These are phyloP conservation scores for Oxyura jamaicensis DNA, from an alignment of 2,113 vertebrate genomes.

Conservation along the genomic window DNA sequence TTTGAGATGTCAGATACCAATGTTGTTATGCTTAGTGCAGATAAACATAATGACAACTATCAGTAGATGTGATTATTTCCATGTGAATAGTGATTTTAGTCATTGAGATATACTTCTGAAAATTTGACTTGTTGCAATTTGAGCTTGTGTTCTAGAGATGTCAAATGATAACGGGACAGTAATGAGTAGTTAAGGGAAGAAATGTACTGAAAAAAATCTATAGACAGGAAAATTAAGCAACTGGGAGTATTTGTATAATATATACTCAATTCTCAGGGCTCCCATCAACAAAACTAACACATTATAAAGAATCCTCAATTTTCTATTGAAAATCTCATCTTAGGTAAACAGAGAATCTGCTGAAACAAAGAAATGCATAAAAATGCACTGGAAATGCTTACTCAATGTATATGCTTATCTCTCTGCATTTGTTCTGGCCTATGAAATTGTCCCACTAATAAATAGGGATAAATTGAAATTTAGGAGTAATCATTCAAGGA, in stretches of 20 bases:
- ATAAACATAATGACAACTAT: not conserved
- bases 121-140: not conserved
- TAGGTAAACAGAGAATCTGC: not conserved
- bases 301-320: not conserved
- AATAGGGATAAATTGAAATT: conserved; percentile 10
- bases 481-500: not conserved
- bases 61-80: not conserved
- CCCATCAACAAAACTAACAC: not conserved
- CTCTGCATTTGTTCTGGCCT: not conserved
- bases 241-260: not conserved
- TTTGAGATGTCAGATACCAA: not conserved
- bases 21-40: not conserved
- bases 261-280: not conserved
- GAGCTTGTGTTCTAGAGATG: not conserved
- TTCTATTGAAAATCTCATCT: not conserved
- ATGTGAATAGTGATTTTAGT: not conserved
- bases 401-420: not conserved
- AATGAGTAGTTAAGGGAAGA: not conserved
- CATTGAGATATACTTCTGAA: not conserved
- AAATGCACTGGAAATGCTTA: not conserved
- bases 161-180: not conserved
- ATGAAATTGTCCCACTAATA: not conserved
- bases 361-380: not conserved
- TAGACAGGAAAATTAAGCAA: not conserved
- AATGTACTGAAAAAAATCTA: not conserved